Percentiles rank a stretch among this genome's conserved stretches.
phyloP scores from a whole-genome alignment of 2,888 invertebrate genomes.

The Drosophila mettleri region DNA sequence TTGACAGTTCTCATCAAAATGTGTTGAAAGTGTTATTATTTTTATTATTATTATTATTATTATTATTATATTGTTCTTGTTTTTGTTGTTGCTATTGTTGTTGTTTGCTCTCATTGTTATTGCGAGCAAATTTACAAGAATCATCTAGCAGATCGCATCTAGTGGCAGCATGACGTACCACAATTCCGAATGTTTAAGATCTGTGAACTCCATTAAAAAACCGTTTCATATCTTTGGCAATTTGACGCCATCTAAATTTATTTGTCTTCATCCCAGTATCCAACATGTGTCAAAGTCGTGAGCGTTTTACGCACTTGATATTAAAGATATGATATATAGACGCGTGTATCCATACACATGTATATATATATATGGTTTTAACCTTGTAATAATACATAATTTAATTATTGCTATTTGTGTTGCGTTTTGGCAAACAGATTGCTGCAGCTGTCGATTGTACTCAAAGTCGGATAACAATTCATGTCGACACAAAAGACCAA shows the following conservation, averaged over 20 bases:
- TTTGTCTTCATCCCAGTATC: slow-evolving; percentile 42
- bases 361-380: slow-evolving; percentile 15
- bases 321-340: slow-evolving; percentile 35
- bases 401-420: slow-evolving; percentile 11
- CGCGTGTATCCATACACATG: neutral
- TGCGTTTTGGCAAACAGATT: slow-evolving; percentile 51
- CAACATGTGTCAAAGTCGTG: slow-evolving; percentile 67
- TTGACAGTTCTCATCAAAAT: slow-evolving; percentile 79
- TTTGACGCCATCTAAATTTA: slow-evolving; percentile 63
- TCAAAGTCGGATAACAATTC: slow-evolving; percentile 43
- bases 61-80: slow-evolving; percentile 16
- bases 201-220: slow-evolving; percentile 71
- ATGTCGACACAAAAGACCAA: slow-evolving; percentile 67
- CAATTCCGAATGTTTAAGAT: slow-evolving; percentile 51
- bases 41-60: slow-evolving; percentile 22
- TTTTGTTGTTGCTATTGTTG: slow-evolving; percentile 26
- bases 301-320: slow-evolving; percentile 60
- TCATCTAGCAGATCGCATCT: slow-evolving; percentile 41
- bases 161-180: slow-evolving; percentile 64
- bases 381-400: slow-evolving; percentile 58
- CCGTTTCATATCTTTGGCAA: slow-evolving; percentile 58
- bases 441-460: slow-evolving; percentile 67
- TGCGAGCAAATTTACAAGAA: slow-evolving; percentile 62
- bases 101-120: slow-evolving; percentile 37
- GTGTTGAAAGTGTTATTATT: slow-evolving; percentile 77